phyloP scores from a whole-genome alignment of 1,140 invertebrate genomes.

The Stegodyphus dumicola region DNA sequence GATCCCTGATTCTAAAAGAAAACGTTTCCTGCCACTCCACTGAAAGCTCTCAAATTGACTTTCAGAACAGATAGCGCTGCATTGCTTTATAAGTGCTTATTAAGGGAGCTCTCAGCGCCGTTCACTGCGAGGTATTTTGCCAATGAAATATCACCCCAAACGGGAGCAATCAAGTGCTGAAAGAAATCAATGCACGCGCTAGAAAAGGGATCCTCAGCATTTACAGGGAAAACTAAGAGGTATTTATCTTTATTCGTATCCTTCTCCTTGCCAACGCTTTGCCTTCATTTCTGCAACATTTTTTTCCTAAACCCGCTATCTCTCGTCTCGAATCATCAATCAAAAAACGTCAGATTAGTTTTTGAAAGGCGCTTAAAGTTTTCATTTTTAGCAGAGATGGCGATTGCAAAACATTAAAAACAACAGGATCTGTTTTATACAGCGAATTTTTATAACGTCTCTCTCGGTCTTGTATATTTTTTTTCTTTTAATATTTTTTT shows the following conservation, averaged over 20 bases:
- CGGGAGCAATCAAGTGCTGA: conserved; percentile 20
- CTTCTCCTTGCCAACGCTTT: background rate
- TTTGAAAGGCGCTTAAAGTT: conserved; percentile 46
- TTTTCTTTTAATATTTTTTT: too few relatives aligned
- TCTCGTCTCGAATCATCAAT: conserved; percentile 39
- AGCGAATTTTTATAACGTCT: conserved; percentile 9
- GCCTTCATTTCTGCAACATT: conserved; percentile 9
- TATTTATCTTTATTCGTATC: conserved; percentile 48
- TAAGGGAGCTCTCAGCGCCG: conserved; percentile 35
- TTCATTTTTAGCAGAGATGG: conserved; percentile 17
- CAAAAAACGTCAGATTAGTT: conserved; percentile 54
- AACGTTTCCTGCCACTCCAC: background rate
- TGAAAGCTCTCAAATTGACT: conserved; percentile 50
- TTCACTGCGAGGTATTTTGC: conserved; percentile 13
- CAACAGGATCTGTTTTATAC: conserved; percentile 28
- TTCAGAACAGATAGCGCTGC: conserved; percentile 39
- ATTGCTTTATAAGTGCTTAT: conserved; percentile 58
- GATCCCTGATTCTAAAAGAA: conserved; percentile 1
- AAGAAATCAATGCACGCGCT: conserved; percentile 34
- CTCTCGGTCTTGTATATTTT: background rate
- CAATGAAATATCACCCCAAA: conserved; percentile 53
- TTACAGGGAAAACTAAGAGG: conserved; percentile 56
- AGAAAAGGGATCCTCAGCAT: background rate
- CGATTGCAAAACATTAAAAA: conserved; percentile 22
- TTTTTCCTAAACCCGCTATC: background rate